A percentile compares a stretch with the other conserved stretches of the same genome.
Evolutionary conservation across 2,113 vertebrate species (phyloP).

Genomic region (Pterocles gutturalis): DNA sequence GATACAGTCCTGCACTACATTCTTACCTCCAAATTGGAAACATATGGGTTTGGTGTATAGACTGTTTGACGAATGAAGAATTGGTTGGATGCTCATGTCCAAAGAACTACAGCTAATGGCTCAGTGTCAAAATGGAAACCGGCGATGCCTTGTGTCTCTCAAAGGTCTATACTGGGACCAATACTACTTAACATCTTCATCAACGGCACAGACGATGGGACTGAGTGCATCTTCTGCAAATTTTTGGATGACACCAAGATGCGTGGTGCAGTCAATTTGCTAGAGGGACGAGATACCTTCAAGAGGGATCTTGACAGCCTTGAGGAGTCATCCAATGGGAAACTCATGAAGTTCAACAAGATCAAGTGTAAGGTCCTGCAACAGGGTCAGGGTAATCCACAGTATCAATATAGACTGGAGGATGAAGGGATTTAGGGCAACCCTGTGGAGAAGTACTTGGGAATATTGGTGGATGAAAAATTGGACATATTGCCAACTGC

Average conservation of each 20-base stretch:
- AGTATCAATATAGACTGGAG: not conserved
- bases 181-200: not conserved
- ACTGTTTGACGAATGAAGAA: not conserved
- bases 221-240: not conserved
- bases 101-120: not conserved
- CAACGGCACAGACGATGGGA: no score
- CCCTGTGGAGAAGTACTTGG: not conserved
- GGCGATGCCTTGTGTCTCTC: not conserved
- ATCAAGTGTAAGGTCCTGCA: not conserved
- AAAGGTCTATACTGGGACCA: not conserved
- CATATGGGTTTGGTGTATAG: not conserved
- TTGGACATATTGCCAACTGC: no score
- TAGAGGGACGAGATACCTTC: not conserved
- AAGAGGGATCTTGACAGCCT: not conserved
- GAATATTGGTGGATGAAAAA: not conserved
- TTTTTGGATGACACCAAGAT: not conserved
- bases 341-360: not conserved
- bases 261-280: not conserved
- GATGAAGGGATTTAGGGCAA: not conserved
- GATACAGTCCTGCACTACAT: rapidly evolving
- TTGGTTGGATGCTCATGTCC: not conserved
- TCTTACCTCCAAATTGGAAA: not conserved
- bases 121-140: not conserved
- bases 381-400: not conserved
- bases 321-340: not conserved